A percentile compares a stretch with the other conserved stretches of the same genome.
phyloP scores from a whole-genome alignment of 1,140 invertebrate species.

The Dendrolimus punctatus region DNA sequence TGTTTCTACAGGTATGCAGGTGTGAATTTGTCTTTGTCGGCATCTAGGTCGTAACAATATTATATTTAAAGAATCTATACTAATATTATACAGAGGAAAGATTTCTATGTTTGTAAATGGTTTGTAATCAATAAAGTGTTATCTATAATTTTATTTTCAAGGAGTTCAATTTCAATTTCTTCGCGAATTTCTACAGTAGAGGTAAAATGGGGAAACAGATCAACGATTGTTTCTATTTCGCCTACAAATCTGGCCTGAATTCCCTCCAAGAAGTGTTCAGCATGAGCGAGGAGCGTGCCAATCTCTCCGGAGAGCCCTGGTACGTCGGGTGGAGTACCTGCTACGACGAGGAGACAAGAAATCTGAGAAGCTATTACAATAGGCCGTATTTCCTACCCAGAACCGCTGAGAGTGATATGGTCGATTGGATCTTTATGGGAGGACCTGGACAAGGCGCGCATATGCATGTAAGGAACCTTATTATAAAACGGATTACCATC shows the following conservation, averaged over 20 bases:
- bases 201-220: constrained; percentile 69
- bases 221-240: constrained; percentile 90
- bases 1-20: too few relatives aligned
- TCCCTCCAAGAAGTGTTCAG: constrained; percentile 84
- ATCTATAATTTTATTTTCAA: constrained; percentile 18
- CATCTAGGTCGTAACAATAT: too few relatives aligned
- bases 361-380: constrained; percentile 85
- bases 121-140: too few relatives aligned
- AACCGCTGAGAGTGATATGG: constrained; percentile 86
- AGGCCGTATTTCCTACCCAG: constrained; percentile 91
- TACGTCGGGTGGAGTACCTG: constrained; percentile 97
- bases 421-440: constrained; percentile 98
- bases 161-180: constrained; percentile 83
- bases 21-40: too few relatives aligned
- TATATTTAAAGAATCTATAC: too few relatives aligned
- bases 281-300: constrained; percentile 80
- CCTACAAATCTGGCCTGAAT: constrained; percentile 90
- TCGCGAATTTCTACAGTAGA: constrained; percentile 81
- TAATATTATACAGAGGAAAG: too few relatives aligned
- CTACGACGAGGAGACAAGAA: constrained; percentile 82
- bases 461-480: constrained; percentile 84
- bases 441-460: constrained; percentile 93
- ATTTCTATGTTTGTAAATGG: too few relatives aligned
- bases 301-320: constrained; percentile 81
- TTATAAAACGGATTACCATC: too few relatives aligned